Evolutionary conservation across 2,888 invertebrate species (phyloP), one percentile per base, ranked within the genome.

Genomic region (Drosophila neotestacea): DNA sequence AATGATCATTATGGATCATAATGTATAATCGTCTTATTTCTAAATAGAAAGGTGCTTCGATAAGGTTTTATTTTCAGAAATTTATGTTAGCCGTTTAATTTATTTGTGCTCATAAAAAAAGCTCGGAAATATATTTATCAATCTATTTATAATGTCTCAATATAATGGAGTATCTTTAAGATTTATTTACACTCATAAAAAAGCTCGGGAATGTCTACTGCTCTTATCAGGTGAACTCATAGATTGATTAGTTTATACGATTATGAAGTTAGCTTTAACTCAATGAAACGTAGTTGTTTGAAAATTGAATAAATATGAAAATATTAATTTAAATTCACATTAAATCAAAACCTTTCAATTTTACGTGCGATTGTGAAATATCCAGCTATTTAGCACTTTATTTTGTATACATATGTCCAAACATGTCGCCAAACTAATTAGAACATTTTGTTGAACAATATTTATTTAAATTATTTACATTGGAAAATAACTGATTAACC

Each of bases 351-450:
- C 56, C n/a, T 32, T 11, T 4, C 13, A 13, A 39, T 55, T 7
- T 54, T 62, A 22, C 30, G 16, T 28, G 16, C 4, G 34, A 41
- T 54, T 44, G 56, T 38, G 42, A 74, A 60, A 58, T 61, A 34
- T 16, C 6, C 22, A 39, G 1, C 6, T 28, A 9, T 27, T 54
- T 50, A 50, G 44, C 41, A 39, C 58, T n/a, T 50, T 32, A 13
- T 4, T 16, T 41, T 38, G 22, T 11, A 11, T 34, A 7, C 22
- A 38, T 4, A 39, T 54, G 30, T 27, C 27, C 38, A 34, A 39
- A 59, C 27, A 36, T 60, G 30, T 61, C 56, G 16, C 36, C 58
- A 61, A 67, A 51, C 38, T 11, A 70, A 56, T 62, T 60, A 66
- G 36, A 55, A 13, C 30, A 32, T 38, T 42, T 50, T 13, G 16